Conservation (phyloP, 2,113 vertebrate genomes). For the Cercocebus atys region DNA sequence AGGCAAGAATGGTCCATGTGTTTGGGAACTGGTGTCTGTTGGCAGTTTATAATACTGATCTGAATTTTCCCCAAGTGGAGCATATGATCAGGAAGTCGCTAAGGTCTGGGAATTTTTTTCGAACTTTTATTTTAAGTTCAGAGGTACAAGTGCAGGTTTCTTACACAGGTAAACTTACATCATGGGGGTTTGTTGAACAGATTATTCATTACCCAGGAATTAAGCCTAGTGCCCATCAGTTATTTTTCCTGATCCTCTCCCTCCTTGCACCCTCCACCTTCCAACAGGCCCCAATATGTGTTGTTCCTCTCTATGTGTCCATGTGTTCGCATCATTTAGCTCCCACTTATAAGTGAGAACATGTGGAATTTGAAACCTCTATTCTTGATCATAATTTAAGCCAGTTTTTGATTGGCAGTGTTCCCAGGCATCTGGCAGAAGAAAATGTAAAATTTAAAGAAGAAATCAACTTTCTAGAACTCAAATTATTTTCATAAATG, state of each 20-base stretch:
- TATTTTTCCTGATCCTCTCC: too few relatives aligned
- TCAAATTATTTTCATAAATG: neutral
- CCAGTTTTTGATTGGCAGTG: neutral
- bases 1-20: neutral
- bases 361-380: neutral
- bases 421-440: neutral
- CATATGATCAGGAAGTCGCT: conserved; percentile 1
- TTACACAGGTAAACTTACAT: too few relatives aligned
- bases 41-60: neutral
- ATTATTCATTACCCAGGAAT: too few relatives aligned
- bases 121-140: too few relatives aligned
- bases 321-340: too few relatives aligned
- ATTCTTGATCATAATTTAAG: neutral
- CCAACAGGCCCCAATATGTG: too few relatives aligned
- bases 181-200: too few relatives aligned
- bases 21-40: neutral
- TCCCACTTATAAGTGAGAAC: too few relatives aligned
- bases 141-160: too few relatives aligned
- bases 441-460: neutral
- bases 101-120: neutral
- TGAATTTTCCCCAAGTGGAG: neutral
- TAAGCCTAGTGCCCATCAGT: too few relatives aligned
- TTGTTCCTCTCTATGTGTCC: too few relatives aligned
- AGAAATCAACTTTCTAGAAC: neutral
- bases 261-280: too few relatives aligned